A percentile compares a stretch with the other conserved stretches of the same genome.
These are phyloP conservation scores for Cichladusa arquata DNA, from an alignment of 2,113 vertebrate genomes.

Conservation along the genomic window DNA sequence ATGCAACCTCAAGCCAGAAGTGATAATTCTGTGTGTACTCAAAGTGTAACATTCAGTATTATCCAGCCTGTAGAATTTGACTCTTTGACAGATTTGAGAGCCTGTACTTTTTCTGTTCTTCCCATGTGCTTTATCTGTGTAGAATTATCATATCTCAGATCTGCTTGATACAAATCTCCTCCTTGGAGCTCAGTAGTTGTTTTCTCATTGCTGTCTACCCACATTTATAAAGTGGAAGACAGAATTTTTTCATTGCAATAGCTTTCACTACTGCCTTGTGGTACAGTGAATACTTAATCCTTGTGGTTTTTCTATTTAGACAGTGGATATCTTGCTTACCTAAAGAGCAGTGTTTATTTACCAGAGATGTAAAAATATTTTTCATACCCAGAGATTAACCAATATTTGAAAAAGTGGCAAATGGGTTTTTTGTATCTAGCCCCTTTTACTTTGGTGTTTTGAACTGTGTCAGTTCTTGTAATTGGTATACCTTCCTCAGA, in stretches of 20 bases:
- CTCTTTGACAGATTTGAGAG: not conserved
- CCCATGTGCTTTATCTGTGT: not conserved
- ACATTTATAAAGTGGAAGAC: not conserved
- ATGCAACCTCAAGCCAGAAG: not conserved
- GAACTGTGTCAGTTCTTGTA: not conserved
- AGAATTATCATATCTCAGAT: fast-evolving
- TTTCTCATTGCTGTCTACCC: not conserved
- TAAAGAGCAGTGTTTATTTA: not conserved
- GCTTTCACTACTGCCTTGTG: not conserved
- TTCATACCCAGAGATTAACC: not conserved
- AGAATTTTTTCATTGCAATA: not conserved
- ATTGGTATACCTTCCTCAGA: not conserved
- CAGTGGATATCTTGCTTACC: not conserved
- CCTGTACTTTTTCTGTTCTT: not conserved
- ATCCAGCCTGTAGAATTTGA: not conserved
- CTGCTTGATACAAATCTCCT: not conserved
- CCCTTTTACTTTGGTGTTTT: not conserved
- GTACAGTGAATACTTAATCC: not conserved
- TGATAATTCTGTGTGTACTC: not conserved
- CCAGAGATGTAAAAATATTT: not conserved
- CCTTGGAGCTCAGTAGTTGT: not conserved
- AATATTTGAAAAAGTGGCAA: not conserved
- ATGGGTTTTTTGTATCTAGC: not conserved
- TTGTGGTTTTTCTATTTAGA: not conserved
- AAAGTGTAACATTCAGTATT: not conserved